Base-by-base conservation (phyloP, 2,113 vertebrate genomes). In the Miniopterus natalensis region DNA sequence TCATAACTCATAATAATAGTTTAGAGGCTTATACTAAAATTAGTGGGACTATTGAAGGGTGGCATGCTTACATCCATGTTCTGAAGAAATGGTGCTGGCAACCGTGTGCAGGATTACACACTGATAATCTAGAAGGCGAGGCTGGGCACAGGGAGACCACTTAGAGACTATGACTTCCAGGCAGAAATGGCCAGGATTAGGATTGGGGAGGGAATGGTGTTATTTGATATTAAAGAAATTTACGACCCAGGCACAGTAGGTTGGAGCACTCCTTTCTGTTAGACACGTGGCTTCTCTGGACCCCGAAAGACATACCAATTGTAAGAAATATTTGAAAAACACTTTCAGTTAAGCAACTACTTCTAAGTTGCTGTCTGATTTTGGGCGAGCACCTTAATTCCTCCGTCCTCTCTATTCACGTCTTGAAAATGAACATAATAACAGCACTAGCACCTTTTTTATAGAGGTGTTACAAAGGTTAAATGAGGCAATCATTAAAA, bases 401-500 rank as follows among this genome's bases (percentile, higher is more conserved):
- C 21, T 75, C 29, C 5, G 9, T 36, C 21, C 36, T 36, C 36
- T 36, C 36, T 36, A 36, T 36, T 36, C 36, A 36, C 36, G 36
- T 36, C 42, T 66, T 10, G 23, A 71, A 91, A 73, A 47, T 84
- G 13, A 80, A 3, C 49, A 53, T 68, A 45, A 45, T 84, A 92
- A 66, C 29, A 51, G 31, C 79, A 42, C 15, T 79, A 40, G 2
- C 13, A 74, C 10, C 57, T 88, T 87, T 15, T 6, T 88, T 93
- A 65, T 7, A 36, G 42, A 85, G 29, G 31, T 86, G 59, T 63
- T 96, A 74, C 6, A 42, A 57, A 53, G 31, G 12, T 66, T 88
- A 88, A 91, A 88, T 91, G 40, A 95, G 55, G 15, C 65, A 79
- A 59, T 66, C 31, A 59, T 78, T 83, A 71, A 81, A 95, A 93